Conservation (phyloP, 2,888 invertebrate genomes). For the Erynnis tages region DNA sequence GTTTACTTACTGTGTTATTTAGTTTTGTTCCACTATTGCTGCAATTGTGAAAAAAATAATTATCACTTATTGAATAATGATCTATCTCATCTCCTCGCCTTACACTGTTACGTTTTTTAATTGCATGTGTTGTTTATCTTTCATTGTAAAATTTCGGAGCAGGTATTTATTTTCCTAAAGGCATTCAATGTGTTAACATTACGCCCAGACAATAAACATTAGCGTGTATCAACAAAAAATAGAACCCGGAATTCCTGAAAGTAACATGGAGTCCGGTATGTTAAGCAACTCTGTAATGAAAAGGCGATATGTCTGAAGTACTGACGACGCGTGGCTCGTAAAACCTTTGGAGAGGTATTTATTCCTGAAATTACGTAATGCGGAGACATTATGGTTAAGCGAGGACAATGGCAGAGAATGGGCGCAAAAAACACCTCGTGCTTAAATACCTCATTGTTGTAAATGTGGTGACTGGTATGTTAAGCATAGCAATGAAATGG, state of each 20-base stretch:
- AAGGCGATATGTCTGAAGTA: slow-evolving; percentile 35
- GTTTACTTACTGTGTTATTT: too few species aligned
- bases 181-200: too few species aligned
- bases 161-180: too few species aligned
- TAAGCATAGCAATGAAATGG: slow-evolving; percentile 71
- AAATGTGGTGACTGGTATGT: slow-evolving; percentile 36
- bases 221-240: too few species aligned
- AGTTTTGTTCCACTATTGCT: too few species aligned
- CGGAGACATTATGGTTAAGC: slow-evolving; percentile 30
- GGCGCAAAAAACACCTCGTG: slow-evolving; percentile 30
- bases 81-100: too few species aligned
- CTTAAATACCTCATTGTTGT: slow-evolving; percentile 4
- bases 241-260: slow-evolving; percentile 41
- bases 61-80: too few species aligned
- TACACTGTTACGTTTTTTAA: too few species aligned
- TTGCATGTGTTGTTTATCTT: too few species aligned
- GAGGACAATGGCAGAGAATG: slow-evolving; percentile 28
- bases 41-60: too few species aligned
- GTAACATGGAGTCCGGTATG: slow-evolving; percentile 49
- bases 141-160: too few species aligned
- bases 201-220: slow-evolving; percentile 50
- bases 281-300: slow-evolving; percentile 69
- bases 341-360: slow-evolving; percentile 2
- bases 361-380: slow-evolving; percentile 10
- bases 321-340: background rate